These are phyloP conservation scores for Zoanthus sociatus DNA, from an alignment of 92 coral and sea anemone genomes.

Conservation along the genomic window DNA sequence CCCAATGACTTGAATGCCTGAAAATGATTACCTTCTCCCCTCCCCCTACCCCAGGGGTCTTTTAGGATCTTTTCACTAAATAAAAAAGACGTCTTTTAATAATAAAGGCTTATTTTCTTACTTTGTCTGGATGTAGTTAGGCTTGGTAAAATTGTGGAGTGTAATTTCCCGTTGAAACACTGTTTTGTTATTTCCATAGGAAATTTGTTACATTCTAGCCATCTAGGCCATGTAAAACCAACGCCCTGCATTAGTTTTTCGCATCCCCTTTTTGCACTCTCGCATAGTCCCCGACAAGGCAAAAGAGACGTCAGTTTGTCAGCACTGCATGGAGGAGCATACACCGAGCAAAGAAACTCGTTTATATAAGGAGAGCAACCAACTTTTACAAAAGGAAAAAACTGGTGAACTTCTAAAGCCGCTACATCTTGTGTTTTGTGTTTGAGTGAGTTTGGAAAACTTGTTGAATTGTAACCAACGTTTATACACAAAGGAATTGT, in stretches of 20 bases:
- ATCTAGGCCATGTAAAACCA: constrained; percentile 13
- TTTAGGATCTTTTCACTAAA: no score
- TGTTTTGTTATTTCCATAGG: not conserved
- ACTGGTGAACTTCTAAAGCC: not conserved
- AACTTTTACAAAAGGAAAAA: not conserved
- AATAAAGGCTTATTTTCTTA: not conserved
- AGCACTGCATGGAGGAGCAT: constrained; percentile 24
- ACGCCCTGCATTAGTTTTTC: not conserved
- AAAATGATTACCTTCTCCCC: no score
- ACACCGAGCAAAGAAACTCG: constrained; percentile 14
- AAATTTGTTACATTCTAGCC: constrained; percentile 7
- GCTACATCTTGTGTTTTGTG: constrained; percentile 10
- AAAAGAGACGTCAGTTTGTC: not conserved
- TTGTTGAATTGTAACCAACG: constrained; percentile 5
- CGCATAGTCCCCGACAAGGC: constrained; percentile 41
- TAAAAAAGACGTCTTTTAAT: no score
- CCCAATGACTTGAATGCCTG: no score
- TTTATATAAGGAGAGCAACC: constrained; percentile 22
- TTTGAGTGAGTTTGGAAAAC: constrained; percentile 8
- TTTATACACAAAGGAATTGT: constrained; percentile 20
- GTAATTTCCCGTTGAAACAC: constrained; percentile 1
- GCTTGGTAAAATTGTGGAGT: not conserved
- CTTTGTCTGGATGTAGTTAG: not conserved
- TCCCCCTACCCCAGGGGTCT: no score
- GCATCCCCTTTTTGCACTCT: constrained; percentile 16